Base-by-base conservation (phyloP, 2,888 invertebrate genomes). In the Oscheius onirici region DNA sequence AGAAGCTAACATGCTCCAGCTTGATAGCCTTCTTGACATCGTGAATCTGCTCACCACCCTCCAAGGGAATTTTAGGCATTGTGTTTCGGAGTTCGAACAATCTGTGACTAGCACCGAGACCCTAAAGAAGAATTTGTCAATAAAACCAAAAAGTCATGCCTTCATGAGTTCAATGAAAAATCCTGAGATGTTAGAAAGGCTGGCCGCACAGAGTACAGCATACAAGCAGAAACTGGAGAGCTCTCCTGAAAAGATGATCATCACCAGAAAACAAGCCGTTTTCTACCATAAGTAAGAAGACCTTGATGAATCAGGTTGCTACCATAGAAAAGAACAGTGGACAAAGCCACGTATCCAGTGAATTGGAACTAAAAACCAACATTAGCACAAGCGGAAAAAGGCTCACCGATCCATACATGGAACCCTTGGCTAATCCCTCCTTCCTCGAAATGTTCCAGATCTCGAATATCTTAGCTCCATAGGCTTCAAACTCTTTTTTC, bases 151-250 rank as follows among this genome's bases (percentile, higher is more conserved):
- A 20, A 17, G 3, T 20, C 34, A 11, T 51, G 75, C 77, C 87
- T 93, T 93, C 89, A 95, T 97, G 76, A 97, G 88, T 87, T 97
- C 96, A 0, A 95, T 92, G 88, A 96, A 97, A 88, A 96, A 96
- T 80, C 92, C 93, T 57, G 94, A 93, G n/a, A 97, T 88, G 34
- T 80, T 82, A 11, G 83, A 81, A n/a, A 86, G 70, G 49, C 81
- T 81, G 15, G 80, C 78, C 15, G 85, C 85, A 55, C 84, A 84
- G 11, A 86, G 72, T 2, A 85, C 80, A 0, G 97, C 95, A 87
- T 97, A 97, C 15, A 97, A 89, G 13, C 97, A 90, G 89, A 97
- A 97, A 0, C 97, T 93, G 0, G 96, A 95, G 20, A 97, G 90
- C 76, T 93, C 93, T 5, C 97, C 96, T 15, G 51, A 52, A 28